Conservation (phyloP, 1,140 invertebrate species). For the Riptortus pedestris region DNA sequence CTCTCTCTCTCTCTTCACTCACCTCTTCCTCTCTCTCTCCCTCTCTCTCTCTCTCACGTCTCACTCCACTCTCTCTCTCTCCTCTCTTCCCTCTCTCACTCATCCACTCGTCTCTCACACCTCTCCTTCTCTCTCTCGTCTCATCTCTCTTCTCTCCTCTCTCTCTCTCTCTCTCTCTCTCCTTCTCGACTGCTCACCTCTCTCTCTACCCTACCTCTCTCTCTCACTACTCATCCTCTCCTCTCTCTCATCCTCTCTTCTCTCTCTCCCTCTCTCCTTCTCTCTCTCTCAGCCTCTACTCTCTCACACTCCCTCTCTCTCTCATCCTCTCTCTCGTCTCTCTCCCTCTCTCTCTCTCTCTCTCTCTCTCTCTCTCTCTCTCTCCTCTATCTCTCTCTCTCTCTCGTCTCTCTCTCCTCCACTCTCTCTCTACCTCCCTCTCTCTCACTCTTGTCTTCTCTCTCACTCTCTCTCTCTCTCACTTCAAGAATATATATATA, state of each 20-base stretch:
- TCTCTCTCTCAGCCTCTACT: slow-evolving; percentile 13
- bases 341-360: slow-evolving; percentile 23
- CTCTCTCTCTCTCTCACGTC: too few relatives aligned
- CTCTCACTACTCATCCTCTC: neutral
- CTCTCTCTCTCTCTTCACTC: too few relatives aligned
- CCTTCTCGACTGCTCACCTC: neutral
- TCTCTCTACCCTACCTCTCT: neutral
- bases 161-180: slow-evolving; percentile 8
- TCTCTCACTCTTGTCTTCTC: slow-evolving; percentile 28
- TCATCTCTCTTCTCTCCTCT: slow-evolving; percentile 10
- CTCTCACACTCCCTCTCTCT: slow-evolving; percentile 5
- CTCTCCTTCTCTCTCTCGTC: slow-evolving; percentile 20
- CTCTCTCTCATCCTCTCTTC: neutral
- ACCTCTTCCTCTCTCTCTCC: too few relatives aligned
- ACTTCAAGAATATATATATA: neutral
- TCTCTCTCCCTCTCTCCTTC: neutral
- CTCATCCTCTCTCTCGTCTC: slow-evolving; percentile 1
- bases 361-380: too few relatives aligned
- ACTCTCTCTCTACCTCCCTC: too few relatives aligned
- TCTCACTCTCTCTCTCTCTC: slow-evolving; percentile 34
- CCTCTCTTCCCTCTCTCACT: slow-evolving; percentile 1
- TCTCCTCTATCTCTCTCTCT: too few relatives aligned
- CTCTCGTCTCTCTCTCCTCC: too few relatives aligned
- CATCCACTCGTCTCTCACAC: slow-evolving; percentile 1
- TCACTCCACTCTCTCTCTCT: too few relatives aligned